Percentiles rank a stretch among this genome's conserved stretches.
Evolutionary conservation across 2,888 invertebrate genomes (phyloP).

Genomic region (Morinoia aosen): DNA sequence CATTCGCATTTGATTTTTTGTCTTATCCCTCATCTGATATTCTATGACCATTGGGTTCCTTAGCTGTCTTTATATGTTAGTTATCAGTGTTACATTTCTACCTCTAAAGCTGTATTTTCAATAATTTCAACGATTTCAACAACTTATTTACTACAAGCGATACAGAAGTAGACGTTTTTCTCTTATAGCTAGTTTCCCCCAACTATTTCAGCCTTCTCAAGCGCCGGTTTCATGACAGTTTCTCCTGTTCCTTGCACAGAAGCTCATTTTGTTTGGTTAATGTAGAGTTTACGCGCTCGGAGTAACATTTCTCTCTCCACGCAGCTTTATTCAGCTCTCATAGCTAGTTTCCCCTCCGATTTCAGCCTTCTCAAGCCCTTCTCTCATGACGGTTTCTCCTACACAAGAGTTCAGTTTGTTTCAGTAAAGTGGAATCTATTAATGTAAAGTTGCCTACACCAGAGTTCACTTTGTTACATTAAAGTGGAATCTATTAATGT

Average conservation of each 20-base stretch:
- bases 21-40: not conserved
- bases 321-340: not conserved
- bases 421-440: too few relatives aligned
- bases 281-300: too few relatives aligned
- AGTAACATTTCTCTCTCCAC: not conserved
- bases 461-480: too few relatives aligned
- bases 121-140: too few relatives aligned
- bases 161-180: too few relatives aligned
- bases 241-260: not conserved
- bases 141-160: too few relatives aligned
- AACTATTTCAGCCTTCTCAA: not conserved
- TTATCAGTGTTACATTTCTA: too few relatives aligned
- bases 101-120: not conserved
- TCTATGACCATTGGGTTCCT: not conserved
- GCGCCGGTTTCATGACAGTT: not conserved
- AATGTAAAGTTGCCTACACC: too few relatives aligned
- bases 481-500: too few relatives aligned
- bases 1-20: not conserved
- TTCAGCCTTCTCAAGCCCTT: not conserved
- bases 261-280: too few relatives aligned
- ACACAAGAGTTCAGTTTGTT: too few relatives aligned
- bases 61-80: too few relatives aligned
- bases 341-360: not conserved
- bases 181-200: not conserved
- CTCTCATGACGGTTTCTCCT: not conserved